Base-by-base conservation (phyloP, 2,113 vertebrate species). In the Megaceryle torquata region DNA sequence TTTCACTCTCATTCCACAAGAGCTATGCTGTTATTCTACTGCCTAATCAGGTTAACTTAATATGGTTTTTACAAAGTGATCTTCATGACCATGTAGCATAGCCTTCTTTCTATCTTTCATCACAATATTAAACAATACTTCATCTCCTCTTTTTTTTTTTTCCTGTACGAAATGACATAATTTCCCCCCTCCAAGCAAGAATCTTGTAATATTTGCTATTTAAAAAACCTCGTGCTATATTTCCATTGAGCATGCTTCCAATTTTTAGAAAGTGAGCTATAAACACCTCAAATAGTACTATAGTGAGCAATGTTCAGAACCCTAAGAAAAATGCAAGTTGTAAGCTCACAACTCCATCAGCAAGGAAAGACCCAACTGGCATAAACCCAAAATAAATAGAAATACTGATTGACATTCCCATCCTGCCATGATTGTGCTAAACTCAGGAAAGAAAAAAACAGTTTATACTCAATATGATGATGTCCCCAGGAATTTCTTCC, bases 41-140 rank as follows among this genome's bases (percentile, higher is more conserved):
- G 71, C 48, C 82, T 96, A 93, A 94, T 91, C 74, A 87, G 43
- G 69, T 93, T 89, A 94, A 88, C 22, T 60, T 93, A 88, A 81
- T 57, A 71, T 13, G 29, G 7, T 86, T 95, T 92, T 92, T 72
- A 93, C 39, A 85, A 59, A 91, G 57, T 59, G 57, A 82, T 95
- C 69, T 80, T 76, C 70, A 78, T 75, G 60, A 63, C 57, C 64
- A 5, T 51, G 39, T 39, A 84, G 57, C 22, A 71, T 16, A 92
- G 57, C 35, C 53, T 60, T 64, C 77, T 86, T 79, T 44, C 37
- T 41, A 57, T 86, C 83, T 87, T 90, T 93, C 93, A 91, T 89
- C 91, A 72, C 74, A 44, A 39, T 60, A 91, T 87, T 90, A 89
- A 97, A 78, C 31, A 90, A 82, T 80, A 78, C 83, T 93, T 91